Conservation (phyloP, 2,113 vertebrate genomes). For the Anser cygnoides region DNA sequence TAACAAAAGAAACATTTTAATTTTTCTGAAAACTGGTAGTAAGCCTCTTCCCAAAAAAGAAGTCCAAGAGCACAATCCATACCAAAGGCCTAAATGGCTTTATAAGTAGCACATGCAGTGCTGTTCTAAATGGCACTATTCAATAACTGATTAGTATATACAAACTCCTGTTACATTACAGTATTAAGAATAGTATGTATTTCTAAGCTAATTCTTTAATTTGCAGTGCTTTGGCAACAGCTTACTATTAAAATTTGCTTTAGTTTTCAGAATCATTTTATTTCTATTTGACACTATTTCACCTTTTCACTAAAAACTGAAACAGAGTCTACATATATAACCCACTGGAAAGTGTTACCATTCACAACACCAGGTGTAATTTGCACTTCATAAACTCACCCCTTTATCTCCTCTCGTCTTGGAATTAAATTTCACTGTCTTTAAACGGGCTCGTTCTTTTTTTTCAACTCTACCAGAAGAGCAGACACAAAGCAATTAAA, state of each 20-base stretch:
- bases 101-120: neutral
- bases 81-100: neutral
- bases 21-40: neutral
- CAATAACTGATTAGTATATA: neutral
- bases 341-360: neutral
- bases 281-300: neutral
- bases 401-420: conserved; percentile 93
- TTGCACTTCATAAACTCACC: conserved; percentile 83
- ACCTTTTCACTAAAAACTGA: neutral
- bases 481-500: neutral
- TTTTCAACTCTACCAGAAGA: conserved; percentile 89
- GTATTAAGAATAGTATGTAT: neutral
- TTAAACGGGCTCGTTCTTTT: conserved; percentile 95
- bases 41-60: neutral
- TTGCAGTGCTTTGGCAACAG: neutral
- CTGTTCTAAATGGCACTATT: neutral
- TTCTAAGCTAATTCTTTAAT: neutral
- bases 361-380: neutral
- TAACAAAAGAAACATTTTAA: neutral
- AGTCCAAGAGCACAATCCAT: neutral
- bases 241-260: neutral
- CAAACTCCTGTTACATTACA: neutral
- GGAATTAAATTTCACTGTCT: conserved; percentile 98
- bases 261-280: conserved; percentile 11
- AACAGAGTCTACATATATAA: neutral